Evolutionary conservation across 1,140 invertebrate species (phyloP), one percentile per base, ranked within the genome.

Genomic region (Halictus rubicundus): DNA sequence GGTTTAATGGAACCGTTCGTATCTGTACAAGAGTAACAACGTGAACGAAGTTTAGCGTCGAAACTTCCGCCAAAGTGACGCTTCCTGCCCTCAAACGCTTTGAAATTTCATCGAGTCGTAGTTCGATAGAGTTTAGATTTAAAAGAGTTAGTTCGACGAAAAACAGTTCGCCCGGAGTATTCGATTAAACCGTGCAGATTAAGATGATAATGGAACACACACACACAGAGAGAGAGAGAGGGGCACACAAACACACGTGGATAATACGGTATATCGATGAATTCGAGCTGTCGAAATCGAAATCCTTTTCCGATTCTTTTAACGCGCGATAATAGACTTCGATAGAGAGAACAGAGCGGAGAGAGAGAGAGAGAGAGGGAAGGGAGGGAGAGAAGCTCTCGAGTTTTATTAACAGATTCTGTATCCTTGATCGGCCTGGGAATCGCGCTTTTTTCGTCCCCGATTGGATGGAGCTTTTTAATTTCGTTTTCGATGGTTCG

Each of bases 401-500:
- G 23, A 54, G 16, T 72, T 72, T 64, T 54, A 72, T 63, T 54
- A 72, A 78, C 76, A 78, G 39, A n/a, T 32, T 10, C 68, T 42
- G 68, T 60, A 78, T 64, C 10, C 76, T 71, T 32, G 23, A 64
- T 72, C 59, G 76, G 39, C 25, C 25, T 32, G 32, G 42, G 14
- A 46, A 25, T n/a, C 49, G 23, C 54, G 57, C 60, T 77, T 69
- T 68, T 69, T 49, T 39, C 25, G 32, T 32, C 14, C 39, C 10
- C 37, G 59, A 78, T 78, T 72, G 68, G 60, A 64, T 63, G 76
- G 32, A 64, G 46, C 68, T 72, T 78, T 78, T 78, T 78, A 78
- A 78, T 78, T 61, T 72, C 68, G 68, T 78, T 72, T 77, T 77
- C 66, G 64, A 77, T 21, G 74, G 66, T 60, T 77, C 65, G 39